Base-by-base conservation (phyloP, 2,888 invertebrate genomes). In the Perizoma flavofasciatum region DNA sequence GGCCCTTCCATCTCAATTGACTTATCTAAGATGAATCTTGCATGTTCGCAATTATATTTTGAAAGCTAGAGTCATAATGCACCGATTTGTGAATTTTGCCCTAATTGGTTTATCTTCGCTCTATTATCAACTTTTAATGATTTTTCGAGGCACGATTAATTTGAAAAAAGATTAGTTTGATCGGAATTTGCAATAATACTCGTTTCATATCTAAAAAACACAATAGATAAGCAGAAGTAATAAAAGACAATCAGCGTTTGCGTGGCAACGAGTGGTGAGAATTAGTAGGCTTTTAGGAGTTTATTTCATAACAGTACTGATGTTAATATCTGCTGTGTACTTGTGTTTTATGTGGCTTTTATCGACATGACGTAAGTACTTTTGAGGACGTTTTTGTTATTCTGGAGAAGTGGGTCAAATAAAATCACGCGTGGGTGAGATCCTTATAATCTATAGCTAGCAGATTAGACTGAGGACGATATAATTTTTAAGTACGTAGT, bases 321-420 rank as follows among this genome's bases (percentile, higher is more conserved):
- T 55, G 49, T 35, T 54, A 53, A 53, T 57, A 41, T 39, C 32
- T 32, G 35, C 22, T 49, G n/a, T 33, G 46, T 50, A 57, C 57
- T 40, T 35, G n/a, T 8, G 41, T 61, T 61, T 59, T 50, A 58
- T 51, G 47, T 44, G 44, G 6, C 5, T 48, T 49, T 58, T 61
- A 61, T 61, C 53, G 49, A 39, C 6, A 56, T 61, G 56, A 57
- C 61, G 53, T 11, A 53, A 8, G 7, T 52, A 50, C 39, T 43
- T 46, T 49, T 39, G n/a, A 45, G 49, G 51, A 56, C 39, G 48
- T 61, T 56, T 56, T 46, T 39, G 22, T 40, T 48, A 53, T 49
- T 46, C 50, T 22, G 44, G 44, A 55, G 46, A 59, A 54, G 59
- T 55, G 43, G 46, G 33, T 35, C 37, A 44, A 47, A 37, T 50